Conservation (phyloP, 2,888 invertebrate genomes). For the Chymomyza amoena region DNA sequence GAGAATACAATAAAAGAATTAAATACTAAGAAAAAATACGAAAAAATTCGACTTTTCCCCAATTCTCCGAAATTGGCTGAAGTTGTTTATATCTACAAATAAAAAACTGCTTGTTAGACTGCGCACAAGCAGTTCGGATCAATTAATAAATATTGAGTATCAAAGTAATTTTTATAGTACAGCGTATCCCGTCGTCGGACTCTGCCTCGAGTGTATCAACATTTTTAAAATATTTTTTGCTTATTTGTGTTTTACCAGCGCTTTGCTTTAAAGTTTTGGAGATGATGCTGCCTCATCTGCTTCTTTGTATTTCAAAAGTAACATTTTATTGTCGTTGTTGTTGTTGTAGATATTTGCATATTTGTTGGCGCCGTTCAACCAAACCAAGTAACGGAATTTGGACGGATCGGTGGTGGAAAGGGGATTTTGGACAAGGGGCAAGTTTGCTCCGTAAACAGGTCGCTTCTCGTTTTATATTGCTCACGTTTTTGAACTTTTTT, state of each 20-base stretch:
- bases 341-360: background rate
- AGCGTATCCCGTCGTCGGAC: too few relatives aligned
- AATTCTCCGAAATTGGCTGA: too few relatives aligned
- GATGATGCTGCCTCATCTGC: background rate
- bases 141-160: too few relatives aligned
- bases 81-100: too few relatives aligned
- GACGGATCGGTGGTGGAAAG: background rate
- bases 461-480: constrained; percentile 22
- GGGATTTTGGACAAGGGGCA: background rate
- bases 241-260: background rate
- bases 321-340: constrained; percentile 31
- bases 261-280: background rate
- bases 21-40: too few relatives aligned
- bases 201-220: too few relatives aligned
- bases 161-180: too few relatives aligned
- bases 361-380: background rate
- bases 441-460: constrained; percentile 24
- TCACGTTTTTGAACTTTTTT: constrained; percentile 37
- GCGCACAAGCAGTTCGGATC: too few relatives aligned
- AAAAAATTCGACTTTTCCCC: too few relatives aligned
- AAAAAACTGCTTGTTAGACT: too few relatives aligned
- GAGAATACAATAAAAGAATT: too few relatives aligned
- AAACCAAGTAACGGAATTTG: background rate
- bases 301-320: constrained; percentile 51
- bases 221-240: constrained; percentile 28